Evolutionary conservation across 2,888 invertebrate genomes (phyloP).

Genomic region (Dasysyrphus tricinctus): DNA sequence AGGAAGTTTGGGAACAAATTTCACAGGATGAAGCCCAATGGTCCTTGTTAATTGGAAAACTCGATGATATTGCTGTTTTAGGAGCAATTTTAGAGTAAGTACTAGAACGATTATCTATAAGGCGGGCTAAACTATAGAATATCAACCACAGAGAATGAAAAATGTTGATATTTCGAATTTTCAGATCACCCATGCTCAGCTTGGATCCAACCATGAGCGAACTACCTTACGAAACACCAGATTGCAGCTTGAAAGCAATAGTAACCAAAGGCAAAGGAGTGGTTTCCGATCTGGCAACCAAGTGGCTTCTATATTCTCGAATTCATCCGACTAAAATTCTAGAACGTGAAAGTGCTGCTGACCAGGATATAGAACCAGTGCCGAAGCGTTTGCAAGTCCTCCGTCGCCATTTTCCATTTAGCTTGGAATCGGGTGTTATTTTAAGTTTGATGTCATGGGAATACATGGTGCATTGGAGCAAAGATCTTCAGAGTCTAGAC

Average conservation of each 20-base stretch:
- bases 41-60: constrained; percentile 93
- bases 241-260: constrained; percentile 88
- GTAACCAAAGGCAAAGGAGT: constrained; percentile 89
- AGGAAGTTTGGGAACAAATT: constrained; percentile 91
- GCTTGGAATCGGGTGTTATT: constrained; percentile 90
- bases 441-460: constrained; percentile 96
- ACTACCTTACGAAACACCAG: constrained; percentile 85
- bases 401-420: constrained; percentile 92
- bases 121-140: too few species aligned
- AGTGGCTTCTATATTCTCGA: constrained; percentile 92
- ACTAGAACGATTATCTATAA: neutral
- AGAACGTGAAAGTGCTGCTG: constrained; percentile 77
- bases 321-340: constrained; percentile 87
- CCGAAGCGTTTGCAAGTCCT: constrained; percentile 87
- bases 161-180: constrained; percentile 24
- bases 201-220: constrained; percentile 84
- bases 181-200: constrained; percentile 79
- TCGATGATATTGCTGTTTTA: constrained; percentile 93
- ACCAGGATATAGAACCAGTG: constrained; percentile 82
- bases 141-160: neutral
- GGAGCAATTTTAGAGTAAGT: constrained; percentile 86
- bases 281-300: constrained; percentile 94
- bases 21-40: constrained; percentile 94
- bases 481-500: constrained; percentile 87
- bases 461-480: constrained; percentile 94